These are phyloP conservation scores for Gymnothorax javanicus DNA, from an alignment of 2,797 vertebrate genomes.

Conservation along the genomic window DNA sequence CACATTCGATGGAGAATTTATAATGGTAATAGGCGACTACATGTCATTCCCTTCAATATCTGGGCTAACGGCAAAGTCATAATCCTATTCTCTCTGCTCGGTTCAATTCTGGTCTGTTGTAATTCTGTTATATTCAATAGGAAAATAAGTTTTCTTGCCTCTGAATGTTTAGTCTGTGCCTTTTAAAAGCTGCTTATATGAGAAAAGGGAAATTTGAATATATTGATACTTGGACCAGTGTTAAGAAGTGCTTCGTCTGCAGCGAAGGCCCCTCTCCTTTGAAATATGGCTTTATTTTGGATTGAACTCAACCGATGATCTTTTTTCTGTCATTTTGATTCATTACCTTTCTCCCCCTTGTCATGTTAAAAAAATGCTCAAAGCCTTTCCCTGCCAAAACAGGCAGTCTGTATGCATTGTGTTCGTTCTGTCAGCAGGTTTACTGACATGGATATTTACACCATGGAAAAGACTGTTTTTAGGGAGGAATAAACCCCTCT, in stretches of 20 bases:
- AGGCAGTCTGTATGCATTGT: slow-evolving; percentile 55
- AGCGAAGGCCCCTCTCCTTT: background rate
- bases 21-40: too few relatives aligned
- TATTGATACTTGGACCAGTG: background rate
- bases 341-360: background rate
- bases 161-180: background rate
- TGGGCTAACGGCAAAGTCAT: background rate
- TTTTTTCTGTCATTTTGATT: slow-evolving; percentile 25
- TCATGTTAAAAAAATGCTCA: slow-evolving; percentile 21
- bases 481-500: background rate
- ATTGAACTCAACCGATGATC: slow-evolving; percentile 37
- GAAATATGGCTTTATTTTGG: slow-evolving; percentile 55
- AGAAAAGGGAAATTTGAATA: background rate
- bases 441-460: slow-evolving; percentile 19
- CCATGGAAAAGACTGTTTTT: background rate
- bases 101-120: background rate
- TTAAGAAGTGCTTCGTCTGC: background rate
- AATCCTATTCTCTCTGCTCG: background rate
- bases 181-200: background rate
- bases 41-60: too few relatives aligned
- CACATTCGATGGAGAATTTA: too few relatives aligned
- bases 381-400: slow-evolving; percentile 55
- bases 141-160: background rate
- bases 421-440: slow-evolving; percentile 55
- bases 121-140: background rate